A percentile compares a stretch with the other conserved stretches of the same genome.
These are phyloP conservation scores for Synergus gifuensis DNA, from an alignment of 2,888 invertebrate species.

Conservation along the genomic window DNA sequence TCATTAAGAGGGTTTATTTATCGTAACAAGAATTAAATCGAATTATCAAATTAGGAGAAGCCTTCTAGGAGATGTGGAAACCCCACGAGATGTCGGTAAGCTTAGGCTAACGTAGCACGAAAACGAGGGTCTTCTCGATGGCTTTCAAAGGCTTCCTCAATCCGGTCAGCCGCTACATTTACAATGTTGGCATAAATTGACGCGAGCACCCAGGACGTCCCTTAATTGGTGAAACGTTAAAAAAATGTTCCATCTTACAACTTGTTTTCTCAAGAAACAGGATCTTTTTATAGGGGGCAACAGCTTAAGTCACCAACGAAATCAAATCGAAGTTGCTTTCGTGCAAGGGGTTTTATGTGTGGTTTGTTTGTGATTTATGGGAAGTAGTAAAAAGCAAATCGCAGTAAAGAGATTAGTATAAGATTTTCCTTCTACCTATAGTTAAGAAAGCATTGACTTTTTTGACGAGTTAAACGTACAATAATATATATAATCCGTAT, in stretches of 20 bases:
- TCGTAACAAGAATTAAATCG: background rate
- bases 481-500: background rate
- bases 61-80: conserved; percentile 8
- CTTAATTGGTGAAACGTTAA: no score
- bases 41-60: conserved; percentile 38
- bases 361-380: conserved; percentile 8
- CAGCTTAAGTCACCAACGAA: background rate
- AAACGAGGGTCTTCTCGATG: conserved; percentile 23
- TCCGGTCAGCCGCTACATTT: background rate
- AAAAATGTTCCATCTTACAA: no score
- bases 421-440: background rate
- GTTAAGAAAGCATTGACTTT: conserved; percentile 6
- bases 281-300: no score
- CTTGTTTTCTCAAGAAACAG: no score
- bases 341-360: background rate
- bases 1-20: no score
- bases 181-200: background rate
- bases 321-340: background rate
- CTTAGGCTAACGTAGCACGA: conserved; percentile 8
- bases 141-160: conserved; percentile 10
- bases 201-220: no score
- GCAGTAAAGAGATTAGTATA: background rate
- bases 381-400: conserved; percentile 6
- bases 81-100: conserved; percentile 8
- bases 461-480: no score